phyloP scores from a whole-genome alignment of 2,888 invertebrate species.

The Athripsodes cinereus region DNA sequence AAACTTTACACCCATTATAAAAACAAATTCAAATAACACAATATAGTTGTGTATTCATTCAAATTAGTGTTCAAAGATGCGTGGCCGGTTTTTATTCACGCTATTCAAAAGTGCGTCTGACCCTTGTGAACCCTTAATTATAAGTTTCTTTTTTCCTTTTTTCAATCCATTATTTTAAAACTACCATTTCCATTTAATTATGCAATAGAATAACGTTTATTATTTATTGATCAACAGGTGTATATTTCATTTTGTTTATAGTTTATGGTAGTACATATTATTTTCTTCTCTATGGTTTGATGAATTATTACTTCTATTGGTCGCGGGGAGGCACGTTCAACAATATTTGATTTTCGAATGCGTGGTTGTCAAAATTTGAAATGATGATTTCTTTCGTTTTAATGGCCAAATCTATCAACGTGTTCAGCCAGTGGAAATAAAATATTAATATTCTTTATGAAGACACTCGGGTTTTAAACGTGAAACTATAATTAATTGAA shows the following conservation, averaged over 20 bases:
- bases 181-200: neutral
- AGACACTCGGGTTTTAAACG: neutral
- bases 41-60: neutral
- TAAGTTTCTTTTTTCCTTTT: neutral
- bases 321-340: neutral
- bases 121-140: neutral
- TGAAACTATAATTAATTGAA: neutral
- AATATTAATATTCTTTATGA: neutral
- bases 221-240: neutral
- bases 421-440: neutral
- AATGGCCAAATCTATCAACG: neutral
- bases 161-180: neutral
- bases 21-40: neutral
- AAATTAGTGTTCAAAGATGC: conserved; percentile 2
- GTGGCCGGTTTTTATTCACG: neutral
- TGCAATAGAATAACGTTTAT: neutral
- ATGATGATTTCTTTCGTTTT: neutral
- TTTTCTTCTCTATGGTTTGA: neutral
- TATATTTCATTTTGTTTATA: neutral
- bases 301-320: neutral
- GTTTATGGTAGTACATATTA: neutral
- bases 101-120: neutral
- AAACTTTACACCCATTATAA: neutral
- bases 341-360: neutral
- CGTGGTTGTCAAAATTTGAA: neutral